These are phyloP conservation scores for Varecia variegata DNA, from an alignment of 2,797 vertebrate species.

Conservation along the genomic window DNA sequence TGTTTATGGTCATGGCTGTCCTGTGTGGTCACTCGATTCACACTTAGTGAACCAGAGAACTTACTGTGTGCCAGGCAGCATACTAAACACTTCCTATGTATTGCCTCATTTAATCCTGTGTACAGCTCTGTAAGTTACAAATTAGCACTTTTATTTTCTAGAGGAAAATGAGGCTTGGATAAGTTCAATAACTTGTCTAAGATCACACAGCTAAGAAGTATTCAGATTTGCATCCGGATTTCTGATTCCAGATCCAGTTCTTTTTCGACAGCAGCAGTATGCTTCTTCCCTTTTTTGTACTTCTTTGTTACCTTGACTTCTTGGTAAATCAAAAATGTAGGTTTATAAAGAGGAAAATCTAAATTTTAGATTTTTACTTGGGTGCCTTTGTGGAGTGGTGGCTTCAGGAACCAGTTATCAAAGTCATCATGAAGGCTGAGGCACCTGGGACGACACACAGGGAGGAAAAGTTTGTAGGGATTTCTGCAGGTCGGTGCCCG, in stretches of 20 bases:
- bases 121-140: background rate
- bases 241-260: background rate
- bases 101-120: background rate
- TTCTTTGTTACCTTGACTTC: background rate
- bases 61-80: background rate
- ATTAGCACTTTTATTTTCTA: background rate
- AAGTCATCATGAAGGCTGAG: background rate
- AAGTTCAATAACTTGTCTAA: constrained; percentile 16
- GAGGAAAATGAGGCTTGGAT: background rate
- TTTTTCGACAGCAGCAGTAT: background rate
- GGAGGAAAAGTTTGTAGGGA: background rate
- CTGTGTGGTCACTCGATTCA: background rate
- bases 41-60: background rate
- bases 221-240: background rate
- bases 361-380: constrained; percentile 30
- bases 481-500: background rate
- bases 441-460: background rate
- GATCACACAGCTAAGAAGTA: background rate
- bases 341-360: background rate
- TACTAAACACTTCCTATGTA: background rate
- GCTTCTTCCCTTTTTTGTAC: background rate
- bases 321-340: background rate
- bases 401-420: background rate
- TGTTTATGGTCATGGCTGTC: background rate
- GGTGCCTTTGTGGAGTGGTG: background rate